phyloP scores from a whole-genome alignment of 2,797 vertebrate genomes.

The Falco naumanni region DNA sequence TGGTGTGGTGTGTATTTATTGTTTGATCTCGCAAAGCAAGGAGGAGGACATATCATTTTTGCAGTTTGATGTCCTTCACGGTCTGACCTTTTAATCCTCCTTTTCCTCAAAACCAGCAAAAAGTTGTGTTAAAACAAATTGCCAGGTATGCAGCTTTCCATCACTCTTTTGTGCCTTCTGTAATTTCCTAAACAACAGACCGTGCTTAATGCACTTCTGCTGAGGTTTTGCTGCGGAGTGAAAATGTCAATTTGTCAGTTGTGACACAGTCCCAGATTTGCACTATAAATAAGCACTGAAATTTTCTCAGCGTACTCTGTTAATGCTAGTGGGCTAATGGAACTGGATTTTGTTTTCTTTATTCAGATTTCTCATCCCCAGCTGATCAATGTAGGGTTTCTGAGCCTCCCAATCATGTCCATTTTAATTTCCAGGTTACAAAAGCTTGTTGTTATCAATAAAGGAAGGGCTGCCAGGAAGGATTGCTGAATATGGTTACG shows the following conservation, averaged over 20 bases:
- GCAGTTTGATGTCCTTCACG: background rate
- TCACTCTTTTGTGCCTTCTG: background rate
- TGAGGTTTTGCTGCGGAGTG: background rate
- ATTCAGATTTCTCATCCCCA: background rate
- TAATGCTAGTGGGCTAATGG: background rate
- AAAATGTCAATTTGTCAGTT: background rate
- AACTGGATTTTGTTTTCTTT: background rate
- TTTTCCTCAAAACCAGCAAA: background rate
- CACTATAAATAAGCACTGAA: conserved; percentile 21
- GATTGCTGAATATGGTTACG: background rate
- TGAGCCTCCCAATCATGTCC: background rate
- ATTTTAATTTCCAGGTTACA: background rate
- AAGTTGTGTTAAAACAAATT: background rate
- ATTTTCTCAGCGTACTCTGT: conserved; percentile 30
- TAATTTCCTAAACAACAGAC: background rate
- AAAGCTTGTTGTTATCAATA: background rate
- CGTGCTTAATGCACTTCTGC: background rate
- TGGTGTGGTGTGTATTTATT: background rate
- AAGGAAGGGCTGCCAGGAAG: background rate
- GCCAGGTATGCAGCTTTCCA: background rate
- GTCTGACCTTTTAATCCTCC: background rate
- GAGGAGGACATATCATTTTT: background rate
- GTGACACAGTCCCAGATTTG: background rate
- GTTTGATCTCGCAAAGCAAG: background rate
- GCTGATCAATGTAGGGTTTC: background rate